Evolutionary conservation across 2,113 vertebrate genomes (phyloP).

Genomic region (Dascyllus trimaculatus): DNA sequence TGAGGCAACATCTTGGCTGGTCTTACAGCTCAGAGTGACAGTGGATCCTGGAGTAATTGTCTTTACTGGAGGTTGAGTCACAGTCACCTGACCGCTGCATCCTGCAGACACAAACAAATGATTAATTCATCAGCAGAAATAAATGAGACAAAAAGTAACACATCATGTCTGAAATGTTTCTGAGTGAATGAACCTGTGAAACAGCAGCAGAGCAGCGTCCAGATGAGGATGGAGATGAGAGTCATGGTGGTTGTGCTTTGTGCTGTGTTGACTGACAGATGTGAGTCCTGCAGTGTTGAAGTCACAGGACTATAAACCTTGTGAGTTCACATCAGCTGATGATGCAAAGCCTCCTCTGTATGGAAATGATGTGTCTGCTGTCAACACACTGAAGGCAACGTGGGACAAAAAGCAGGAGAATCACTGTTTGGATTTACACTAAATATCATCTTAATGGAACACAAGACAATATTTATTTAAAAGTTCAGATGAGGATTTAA

Average conservation of each 20-base stretch:
- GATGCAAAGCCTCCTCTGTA: conserved; percentile 56
- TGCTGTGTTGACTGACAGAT: conserved; percentile 43
- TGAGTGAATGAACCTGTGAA: conserved; percentile 55
- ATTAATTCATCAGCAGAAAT: no score
- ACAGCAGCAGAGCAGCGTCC: conserved; percentile 52
- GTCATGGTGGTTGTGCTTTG: conserved; percentile 57
- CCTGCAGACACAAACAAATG: conserved; percentile 55
- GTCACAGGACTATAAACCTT: conserved; percentile 65
- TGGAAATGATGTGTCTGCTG: conserved; percentile 44
- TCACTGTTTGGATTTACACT: not conserved
- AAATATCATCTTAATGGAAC: not conserved
- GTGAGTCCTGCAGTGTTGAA: conserved; percentile 60
- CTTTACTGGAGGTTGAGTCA: conserved; percentile 61
- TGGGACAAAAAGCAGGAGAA: conserved; percentile 3
- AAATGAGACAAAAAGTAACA: no score
- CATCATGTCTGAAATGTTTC: no score
- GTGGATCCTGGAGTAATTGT: conserved; percentile 51
- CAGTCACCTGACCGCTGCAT: conserved; percentile 52
- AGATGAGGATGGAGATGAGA: conserved; percentile 59
- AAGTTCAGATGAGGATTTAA: no score
- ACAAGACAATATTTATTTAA: not conserved
- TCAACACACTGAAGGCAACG: not conserved
- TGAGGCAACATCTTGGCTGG: conserved; percentile 32
- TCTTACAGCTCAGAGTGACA: conserved; percentile 54
- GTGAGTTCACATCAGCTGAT: conserved; percentile 54